Evolutionary conservation across 1,140 invertebrate species (phyloP).

Genomic region (Hydropsyche tenuis): DNA sequence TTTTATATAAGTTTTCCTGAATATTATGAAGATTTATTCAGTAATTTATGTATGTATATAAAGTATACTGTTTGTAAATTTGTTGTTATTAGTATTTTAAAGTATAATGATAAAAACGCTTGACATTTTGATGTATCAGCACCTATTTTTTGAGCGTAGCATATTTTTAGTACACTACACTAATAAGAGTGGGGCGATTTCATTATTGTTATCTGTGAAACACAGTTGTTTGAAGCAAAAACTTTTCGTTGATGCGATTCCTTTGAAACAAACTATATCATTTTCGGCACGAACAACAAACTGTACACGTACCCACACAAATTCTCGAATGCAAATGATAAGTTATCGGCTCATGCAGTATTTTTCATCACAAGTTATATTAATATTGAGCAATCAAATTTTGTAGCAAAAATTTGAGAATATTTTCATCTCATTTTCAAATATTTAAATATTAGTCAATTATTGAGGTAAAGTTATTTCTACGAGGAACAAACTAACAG

Average conservation of each 20-base stretch:
- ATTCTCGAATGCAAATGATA: too few relatives aligned
- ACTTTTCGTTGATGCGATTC: too few relatives aligned
- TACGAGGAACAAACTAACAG: not conserved
- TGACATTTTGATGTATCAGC: slow-evolving; percentile 18
- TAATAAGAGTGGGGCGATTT: too few relatives aligned
- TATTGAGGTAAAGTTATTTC: not conserved
- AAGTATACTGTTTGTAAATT: slow-evolving; percentile 16
- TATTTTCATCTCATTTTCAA: slow-evolving; percentile 9
- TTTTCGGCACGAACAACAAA: too few relatives aligned
- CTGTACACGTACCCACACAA: too few relatives aligned
- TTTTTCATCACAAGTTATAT: too few relatives aligned
- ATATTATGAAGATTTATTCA: not conserved
- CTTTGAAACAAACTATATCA: too few relatives aligned
- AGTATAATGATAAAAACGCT: not conserved
- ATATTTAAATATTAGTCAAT: slow-evolving; percentile 14
- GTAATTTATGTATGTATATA: slow-evolving; percentile 2
- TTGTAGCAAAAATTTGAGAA: not conserved
- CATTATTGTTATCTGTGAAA: too few relatives aligned
- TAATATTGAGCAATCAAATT: too few relatives aligned
- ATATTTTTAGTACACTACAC: slow-evolving; percentile 22
- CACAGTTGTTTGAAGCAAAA: too few relatives aligned
- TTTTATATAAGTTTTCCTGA: too few relatives aligned
- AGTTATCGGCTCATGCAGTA: too few relatives aligned
- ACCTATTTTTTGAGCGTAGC: slow-evolving; percentile 23
- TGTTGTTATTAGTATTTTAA: slow-evolving; percentile 21